A percentile compares a stretch with the other conserved stretches of the same genome.
These are phyloP conservation scores for Gracilinanus agilis DNA, from an alignment of 2,113 vertebrate genomes.

Conservation along the genomic window DNA sequence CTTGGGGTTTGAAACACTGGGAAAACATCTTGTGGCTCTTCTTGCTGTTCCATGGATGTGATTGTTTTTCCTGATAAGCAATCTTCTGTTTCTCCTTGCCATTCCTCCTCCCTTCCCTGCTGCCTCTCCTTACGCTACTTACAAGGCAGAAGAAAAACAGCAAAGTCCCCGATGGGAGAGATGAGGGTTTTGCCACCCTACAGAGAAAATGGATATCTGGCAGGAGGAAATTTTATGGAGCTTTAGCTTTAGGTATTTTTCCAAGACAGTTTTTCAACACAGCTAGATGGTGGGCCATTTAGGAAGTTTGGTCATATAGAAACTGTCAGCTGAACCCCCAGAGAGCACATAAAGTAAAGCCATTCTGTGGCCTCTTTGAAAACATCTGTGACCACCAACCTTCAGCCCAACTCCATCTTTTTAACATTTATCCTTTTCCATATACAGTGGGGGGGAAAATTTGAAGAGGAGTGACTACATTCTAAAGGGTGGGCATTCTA, in stretches of 20 bases:
- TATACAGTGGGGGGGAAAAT: slow-evolving; percentile 35
- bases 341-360: neutral
- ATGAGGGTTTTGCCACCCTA: neutral
- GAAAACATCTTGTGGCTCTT: neutral
- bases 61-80: neutral
- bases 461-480: slow-evolving; percentile 29
- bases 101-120: neutral
- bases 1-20: neutral
- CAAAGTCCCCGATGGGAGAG: neutral
- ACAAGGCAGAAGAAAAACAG: neutral
- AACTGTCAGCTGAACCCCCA: neutral
- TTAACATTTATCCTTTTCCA: slow-evolving; percentile 11
- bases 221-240: neutral
- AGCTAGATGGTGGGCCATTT: neutral
- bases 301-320: neutral
- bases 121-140: neutral
- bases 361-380: neutral
- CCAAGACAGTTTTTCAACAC: neutral
- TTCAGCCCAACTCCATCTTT: slow-evolving; percentile 25
- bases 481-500: slow-evolving; percentile 54
- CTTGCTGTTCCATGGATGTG: neutral
- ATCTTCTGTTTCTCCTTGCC: neutral
- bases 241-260: slow-evolving; percentile 5
- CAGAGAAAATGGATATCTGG: neutral
- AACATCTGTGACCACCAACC: neutral